Evolutionary conservation across 2,797 vertebrate genomes (phyloP).

Genomic region (Pterois miles): DNA sequence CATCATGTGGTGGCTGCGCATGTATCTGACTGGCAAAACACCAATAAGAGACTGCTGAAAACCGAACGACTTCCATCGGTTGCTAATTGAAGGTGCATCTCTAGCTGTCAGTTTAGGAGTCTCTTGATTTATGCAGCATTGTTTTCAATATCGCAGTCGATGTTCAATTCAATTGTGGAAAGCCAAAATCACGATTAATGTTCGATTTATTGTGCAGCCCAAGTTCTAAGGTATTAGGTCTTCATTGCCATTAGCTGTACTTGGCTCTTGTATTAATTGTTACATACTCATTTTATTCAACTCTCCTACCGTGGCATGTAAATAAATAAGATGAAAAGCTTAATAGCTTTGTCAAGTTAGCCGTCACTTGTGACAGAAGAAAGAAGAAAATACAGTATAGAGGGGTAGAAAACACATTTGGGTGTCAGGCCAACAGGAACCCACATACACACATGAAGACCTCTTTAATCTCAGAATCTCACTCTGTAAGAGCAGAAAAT

Average conservation of each 20-base stretch:
- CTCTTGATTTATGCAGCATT: too few relatives aligned
- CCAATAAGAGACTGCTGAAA: too few relatives aligned
- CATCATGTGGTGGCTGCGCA: too few relatives aligned
- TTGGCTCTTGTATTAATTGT: not conserved
- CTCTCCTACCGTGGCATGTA: not conserved
- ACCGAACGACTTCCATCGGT: too few relatives aligned
- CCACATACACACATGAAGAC: constrained; percentile 30
- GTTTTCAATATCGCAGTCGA: too few relatives aligned
- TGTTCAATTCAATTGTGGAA: too few relatives aligned
- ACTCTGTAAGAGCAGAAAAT: constrained; percentile 69
- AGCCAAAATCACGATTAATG: too few relatives aligned
- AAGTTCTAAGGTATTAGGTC: not conserved
- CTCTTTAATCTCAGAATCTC: constrained; percentile 58
- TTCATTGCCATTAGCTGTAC: not conserved
- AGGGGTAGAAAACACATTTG: constrained; percentile 1
- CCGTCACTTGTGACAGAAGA: constrained; percentile 4
- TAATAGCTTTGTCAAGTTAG: not conserved
- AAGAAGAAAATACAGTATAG: not conserved
- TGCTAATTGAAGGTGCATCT: too few relatives aligned
- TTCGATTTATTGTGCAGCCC: too few relatives aligned
- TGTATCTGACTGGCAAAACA: too few relatives aligned
- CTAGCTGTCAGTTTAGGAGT: too few relatives aligned
- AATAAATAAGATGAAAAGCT: not conserved
- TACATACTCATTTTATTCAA: not conserved
- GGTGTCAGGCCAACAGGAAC: constrained; percentile 17